Conservation (phyloP, 1,140 invertebrate species). For the Caenorhabditis elegans region DNA sequence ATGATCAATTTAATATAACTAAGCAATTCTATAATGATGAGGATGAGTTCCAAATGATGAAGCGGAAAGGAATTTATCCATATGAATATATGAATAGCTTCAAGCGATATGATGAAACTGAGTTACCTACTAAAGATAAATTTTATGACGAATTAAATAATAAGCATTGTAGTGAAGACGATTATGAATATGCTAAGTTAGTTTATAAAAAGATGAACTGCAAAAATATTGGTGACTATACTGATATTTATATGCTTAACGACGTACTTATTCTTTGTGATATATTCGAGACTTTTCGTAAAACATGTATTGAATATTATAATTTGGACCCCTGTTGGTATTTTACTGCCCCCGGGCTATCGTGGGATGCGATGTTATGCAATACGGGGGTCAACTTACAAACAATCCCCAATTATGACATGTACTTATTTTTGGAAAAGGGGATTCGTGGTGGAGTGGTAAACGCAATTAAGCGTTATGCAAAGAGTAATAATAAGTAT, state of each 20-base stretch:
- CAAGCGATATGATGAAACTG: slow-evolving; percentile 54
- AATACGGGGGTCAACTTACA: slow-evolving; percentile 43
- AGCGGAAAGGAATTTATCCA: slow-evolving; percentile 60
- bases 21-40: slow-evolving; percentile 32
- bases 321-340: slow-evolving; percentile 58
- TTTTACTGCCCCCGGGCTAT: slow-evolving; percentile 56
- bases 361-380: slow-evolving; percentile 57
- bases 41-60: slow-evolving; percentile 37
- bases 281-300: slow-evolving; percentile 60
- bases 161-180: slow-evolving; percentile 37
- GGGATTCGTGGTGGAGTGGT: slow-evolving; percentile 55
- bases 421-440: slow-evolving; percentile 55
- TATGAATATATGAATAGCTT: slow-evolving; percentile 59
- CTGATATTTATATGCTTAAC: slow-evolving; percentile 53
- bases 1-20: slow-evolving; percentile 30
- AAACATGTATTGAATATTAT: slow-evolving; percentile 47
- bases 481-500: slow-evolving; percentile 59
- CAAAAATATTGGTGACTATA: slow-evolving; percentile 55
- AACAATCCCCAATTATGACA: slow-evolving; percentile 50
- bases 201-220: slow-evolving; percentile 51
- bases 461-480: slow-evolving; percentile 51
- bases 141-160: slow-evolving; percentile 53
- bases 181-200: slow-evolving; percentile 53
- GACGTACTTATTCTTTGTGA: slow-evolving; percentile 51
- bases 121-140: slow-evolving; percentile 52